Evolutionary conservation across 1,140 invertebrate genomes (phyloP).

Genomic region (Sitodiplosis mosellana): DNA sequence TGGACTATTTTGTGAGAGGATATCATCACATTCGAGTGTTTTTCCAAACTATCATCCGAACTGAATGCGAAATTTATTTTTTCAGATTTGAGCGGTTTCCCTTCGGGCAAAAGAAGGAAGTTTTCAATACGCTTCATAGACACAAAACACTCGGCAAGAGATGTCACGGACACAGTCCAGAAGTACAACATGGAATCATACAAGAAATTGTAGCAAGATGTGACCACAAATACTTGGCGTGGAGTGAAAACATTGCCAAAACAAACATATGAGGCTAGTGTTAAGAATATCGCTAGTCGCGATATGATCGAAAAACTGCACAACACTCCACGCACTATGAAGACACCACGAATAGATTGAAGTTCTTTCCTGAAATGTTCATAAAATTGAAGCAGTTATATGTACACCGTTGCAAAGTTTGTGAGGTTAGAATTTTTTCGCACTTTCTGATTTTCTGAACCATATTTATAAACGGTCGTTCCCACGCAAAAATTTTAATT

Average conservation of each 20-base stretch:
- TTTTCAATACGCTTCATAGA: conserved; percentile 43
- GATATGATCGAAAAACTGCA: conserved; percentile 30
- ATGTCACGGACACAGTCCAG: conserved; percentile 39
- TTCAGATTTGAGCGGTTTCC: conserved; percentile 7
- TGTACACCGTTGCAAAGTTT: too few species aligned
- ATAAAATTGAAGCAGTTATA: too few species aligned
- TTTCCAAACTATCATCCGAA: not conserved
- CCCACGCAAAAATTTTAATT: conserved; percentile 73
- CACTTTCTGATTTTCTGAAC: conserved; percentile 39
- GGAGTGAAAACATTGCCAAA: conserved; percentile 41
- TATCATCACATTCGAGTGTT: not conserved
- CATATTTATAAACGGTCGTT: conserved; percentile 45
- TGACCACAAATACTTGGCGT: conserved; percentile 49
- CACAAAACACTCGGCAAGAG: conserved; percentile 27
- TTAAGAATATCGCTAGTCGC: conserved; percentile 52
- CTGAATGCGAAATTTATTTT: conserved; percentile 18
- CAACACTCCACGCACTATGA: not conserved
- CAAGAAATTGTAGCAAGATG: conserved; percentile 44
- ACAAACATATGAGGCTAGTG: conserved; percentile 48
- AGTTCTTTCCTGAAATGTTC: conserved; percentile 41
- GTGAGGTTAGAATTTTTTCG: conserved; percentile 8
- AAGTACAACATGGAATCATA: conserved; percentile 46
- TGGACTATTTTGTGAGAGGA: not conserved
- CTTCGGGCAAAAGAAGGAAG: conserved; percentile 17
- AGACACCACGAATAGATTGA: conserved; percentile 28